Percentiles rank a stretch among this genome's conserved stretches.
These are phyloP conservation scores for Pangasius sanitwongsei DNA, from an alignment of 2,797 vertebrate genomes.

Conservation along the genomic window DNA sequence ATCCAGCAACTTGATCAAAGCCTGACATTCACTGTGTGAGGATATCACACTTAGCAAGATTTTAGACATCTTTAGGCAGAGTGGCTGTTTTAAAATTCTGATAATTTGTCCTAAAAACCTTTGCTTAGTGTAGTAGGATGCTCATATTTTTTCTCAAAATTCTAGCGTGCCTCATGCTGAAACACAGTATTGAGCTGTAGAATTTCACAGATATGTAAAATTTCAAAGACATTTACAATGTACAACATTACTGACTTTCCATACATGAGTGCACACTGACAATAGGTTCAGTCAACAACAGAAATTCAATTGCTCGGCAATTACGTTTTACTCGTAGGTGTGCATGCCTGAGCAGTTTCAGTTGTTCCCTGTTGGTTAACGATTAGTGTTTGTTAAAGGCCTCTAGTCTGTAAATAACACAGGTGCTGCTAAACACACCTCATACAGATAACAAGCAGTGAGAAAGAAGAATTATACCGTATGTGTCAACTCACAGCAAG, in stretches of 20 bases:
- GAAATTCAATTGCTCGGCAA: slow-evolving; percentile 31
- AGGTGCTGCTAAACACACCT: slow-evolving; percentile 30
- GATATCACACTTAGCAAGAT: neutral
- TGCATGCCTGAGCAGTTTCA: slow-evolving; percentile 37
- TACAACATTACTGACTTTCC: neutral
- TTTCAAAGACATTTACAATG: neutral
- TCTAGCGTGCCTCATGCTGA: neutral
- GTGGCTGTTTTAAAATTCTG: neutral
- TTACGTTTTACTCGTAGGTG: slow-evolving; percentile 22
- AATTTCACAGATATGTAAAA: neutral
- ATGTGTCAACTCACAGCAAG: neutral
- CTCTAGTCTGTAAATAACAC: slow-evolving; percentile 12
- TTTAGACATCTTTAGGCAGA: neutral
- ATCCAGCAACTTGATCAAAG: slow-evolving; percentile 2
- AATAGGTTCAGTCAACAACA: slow-evolving; percentile 3
- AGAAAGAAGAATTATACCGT: neutral
- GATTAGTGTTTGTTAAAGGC: slow-evolving; percentile 33
- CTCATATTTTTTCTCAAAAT: neutral
- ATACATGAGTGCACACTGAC: slow-evolving; percentile 11
- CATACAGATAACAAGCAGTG: neutral
- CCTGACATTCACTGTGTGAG: neutral
- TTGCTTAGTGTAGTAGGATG: neutral
- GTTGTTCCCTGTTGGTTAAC: slow-evolving; percentile 17
- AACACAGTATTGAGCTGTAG: neutral
- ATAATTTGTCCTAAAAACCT: neutral